Percentiles rank a stretch among this genome's conserved stretches.
Evolutionary conservation across 1,140 invertebrate species (phyloP).

Genomic region (Sitobion miscanthi): DNA sequence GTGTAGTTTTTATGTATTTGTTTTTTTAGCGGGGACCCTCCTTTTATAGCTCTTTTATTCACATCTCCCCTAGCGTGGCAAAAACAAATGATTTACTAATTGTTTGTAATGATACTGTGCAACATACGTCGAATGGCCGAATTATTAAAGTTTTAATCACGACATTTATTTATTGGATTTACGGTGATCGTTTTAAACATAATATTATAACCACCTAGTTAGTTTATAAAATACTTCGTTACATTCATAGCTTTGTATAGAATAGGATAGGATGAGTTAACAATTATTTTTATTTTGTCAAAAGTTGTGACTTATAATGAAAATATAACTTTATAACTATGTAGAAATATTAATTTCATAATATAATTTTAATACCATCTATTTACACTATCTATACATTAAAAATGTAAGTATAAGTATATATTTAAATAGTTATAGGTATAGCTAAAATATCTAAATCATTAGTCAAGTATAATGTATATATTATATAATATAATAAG

Average conservation of each 20-base stretch:
- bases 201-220: background rate
- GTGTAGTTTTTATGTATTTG: constrained; percentile 36
- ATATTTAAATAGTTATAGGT: background rate
- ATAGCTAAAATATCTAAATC: too few relatives aligned
- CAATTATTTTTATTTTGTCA: background rate
- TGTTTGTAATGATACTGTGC: background rate
- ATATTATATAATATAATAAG: background rate
- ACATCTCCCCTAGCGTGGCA: background rate
- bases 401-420: background rate
- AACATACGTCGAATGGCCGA: background rate
- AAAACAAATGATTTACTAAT: constrained; percentile 40
- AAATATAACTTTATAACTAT: background rate
- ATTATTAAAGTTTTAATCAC: background rate
- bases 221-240: background rate
- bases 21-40: background rate
- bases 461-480: background rate
- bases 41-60: constrained; percentile 46
- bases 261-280: background rate
- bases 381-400: background rate
- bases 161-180: background rate
- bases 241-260: background rate
- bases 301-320: background rate
- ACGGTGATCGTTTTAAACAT: background rate
- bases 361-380: background rate
- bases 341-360: background rate